Conservation (phyloP, 2,797 vertebrate species). For the Coilia nasus region DNA sequence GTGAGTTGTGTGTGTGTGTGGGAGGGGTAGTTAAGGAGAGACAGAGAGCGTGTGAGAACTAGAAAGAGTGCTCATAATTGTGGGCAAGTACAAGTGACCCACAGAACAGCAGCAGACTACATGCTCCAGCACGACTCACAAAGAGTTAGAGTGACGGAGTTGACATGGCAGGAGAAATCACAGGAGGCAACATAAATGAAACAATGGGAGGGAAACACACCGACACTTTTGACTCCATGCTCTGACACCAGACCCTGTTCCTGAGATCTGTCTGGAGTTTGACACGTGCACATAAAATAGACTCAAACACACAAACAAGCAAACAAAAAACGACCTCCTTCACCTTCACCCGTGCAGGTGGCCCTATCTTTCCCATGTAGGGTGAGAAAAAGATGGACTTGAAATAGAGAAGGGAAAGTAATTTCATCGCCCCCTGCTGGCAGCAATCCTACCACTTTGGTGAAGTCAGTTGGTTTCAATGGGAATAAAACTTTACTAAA, state of each 20-base stretch:
- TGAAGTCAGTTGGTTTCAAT: too few species aligned
- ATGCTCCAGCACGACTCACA: not conserved
- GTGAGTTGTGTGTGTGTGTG: too few species aligned
- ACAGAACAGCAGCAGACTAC: constrained; percentile 14
- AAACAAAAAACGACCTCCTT: not conserved
- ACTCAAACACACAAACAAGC: not conserved
- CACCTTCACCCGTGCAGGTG: not conserved
- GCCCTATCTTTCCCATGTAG: not conserved
- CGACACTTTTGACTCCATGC: constrained; percentile 4
- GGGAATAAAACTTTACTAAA: too few species aligned
- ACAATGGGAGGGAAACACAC: not conserved
- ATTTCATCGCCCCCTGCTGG: too few species aligned
- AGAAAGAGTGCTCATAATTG: not conserved
- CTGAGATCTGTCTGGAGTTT: not conserved
- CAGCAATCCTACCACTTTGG: too few species aligned
- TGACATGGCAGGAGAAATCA: not conserved
- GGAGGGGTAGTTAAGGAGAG: not conserved
- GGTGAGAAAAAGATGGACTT: not conserved
- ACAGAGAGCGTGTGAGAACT: not conserved
- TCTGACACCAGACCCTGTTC: not conserved
- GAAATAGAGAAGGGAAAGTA: too few species aligned
- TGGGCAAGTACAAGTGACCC: not conserved
- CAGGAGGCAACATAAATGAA: not conserved
- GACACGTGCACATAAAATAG: not conserved
- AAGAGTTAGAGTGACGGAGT: not conserved